Percentiles rank a stretch among this genome's conserved stretches.
Evolutionary conservation across 2,888 invertebrate genomes (phyloP).

Genomic region (Perizoma flavofasciatum): DNA sequence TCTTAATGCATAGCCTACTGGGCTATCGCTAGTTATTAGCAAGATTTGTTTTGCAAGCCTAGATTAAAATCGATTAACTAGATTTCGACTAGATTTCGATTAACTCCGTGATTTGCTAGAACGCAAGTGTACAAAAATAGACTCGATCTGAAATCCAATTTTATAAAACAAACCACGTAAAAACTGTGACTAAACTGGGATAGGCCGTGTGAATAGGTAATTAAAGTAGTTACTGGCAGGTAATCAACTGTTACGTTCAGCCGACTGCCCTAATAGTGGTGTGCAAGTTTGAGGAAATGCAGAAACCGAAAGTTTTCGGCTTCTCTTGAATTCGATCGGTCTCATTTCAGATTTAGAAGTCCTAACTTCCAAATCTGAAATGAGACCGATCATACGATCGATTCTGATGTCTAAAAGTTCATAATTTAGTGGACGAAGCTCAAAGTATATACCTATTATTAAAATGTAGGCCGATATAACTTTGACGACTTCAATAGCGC

Average conservation of each 20-base stretch:
- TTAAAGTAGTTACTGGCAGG: constrained; percentile 9
- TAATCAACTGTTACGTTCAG: constrained; percentile 8
- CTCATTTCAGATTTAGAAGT: no score
- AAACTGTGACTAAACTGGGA: constrained; percentile 18
- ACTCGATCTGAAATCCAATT: constrained; percentile 20
- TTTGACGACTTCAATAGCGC: no score
- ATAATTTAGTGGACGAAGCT: no score
- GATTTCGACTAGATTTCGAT: no score
- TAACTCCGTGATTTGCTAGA: no score
- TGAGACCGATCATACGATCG: no score
- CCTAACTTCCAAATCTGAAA: neutral
- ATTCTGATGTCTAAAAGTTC: no score
- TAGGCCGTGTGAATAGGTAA: constrained; percentile 19
- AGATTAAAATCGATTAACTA: no score
- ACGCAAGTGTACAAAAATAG: neutral
- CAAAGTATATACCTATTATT: no score
- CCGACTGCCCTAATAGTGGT: constrained; percentile 7
- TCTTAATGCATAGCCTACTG: neutral
- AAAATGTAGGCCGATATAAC: no score
- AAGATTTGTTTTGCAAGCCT: constrained; percentile 5
- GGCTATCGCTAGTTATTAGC: neutral
- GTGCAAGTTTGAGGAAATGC: neutral
- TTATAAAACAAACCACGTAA: constrained; percentile 8
- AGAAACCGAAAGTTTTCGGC: constrained; percentile 8
- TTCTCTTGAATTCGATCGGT: neutral